phyloP scores from a whole-genome alignment of 2,888 invertebrate genomes.

The Ischnus inquisitorius region DNA sequence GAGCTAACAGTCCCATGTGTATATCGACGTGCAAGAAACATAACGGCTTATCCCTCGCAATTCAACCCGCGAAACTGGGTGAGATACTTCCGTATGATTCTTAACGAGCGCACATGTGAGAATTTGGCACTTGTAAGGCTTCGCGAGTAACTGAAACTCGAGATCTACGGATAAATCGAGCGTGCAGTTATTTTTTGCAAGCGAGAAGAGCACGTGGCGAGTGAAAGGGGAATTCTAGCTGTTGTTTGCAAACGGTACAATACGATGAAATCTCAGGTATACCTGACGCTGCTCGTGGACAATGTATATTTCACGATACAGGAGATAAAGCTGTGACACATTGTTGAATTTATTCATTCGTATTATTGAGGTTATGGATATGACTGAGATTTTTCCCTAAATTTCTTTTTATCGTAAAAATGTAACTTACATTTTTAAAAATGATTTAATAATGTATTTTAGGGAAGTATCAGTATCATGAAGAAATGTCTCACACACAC shows the following conservation, averaged over 20 bases:
- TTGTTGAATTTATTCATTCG: too few species aligned
- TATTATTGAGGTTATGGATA: too few species aligned
- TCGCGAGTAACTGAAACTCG: constrained; percentile 3
- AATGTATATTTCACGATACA: too few species aligned
- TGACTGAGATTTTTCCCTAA: too few species aligned
- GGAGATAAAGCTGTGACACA: too few species aligned
- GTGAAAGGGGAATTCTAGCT: constrained; percentile 53
- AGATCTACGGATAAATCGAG: constrained; percentile 38
- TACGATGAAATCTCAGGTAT: constrained; percentile 9
- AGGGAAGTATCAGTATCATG: too few species aligned
- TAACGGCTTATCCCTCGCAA: neutral
- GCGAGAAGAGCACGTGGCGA: constrained; percentile 38
- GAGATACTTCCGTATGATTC: neutral
- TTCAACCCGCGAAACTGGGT: neutral
- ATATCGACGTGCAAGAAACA: neutral
- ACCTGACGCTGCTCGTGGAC: too few species aligned
- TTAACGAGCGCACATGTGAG: neutral
- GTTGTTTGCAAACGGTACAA: neutral
- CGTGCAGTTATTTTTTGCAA: constrained; percentile 10
- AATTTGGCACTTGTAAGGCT: constrained; percentile 8
- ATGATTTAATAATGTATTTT: too few species aligned
- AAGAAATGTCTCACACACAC: too few species aligned
- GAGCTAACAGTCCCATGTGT: constrained; percentile 15
- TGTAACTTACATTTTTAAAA: too few species aligned
- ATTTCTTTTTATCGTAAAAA: too few species aligned